Evolutionary conservation across 2,888 invertebrate genomes (phyloP).

Genomic region (Chrysolina haemoptera): DNA sequence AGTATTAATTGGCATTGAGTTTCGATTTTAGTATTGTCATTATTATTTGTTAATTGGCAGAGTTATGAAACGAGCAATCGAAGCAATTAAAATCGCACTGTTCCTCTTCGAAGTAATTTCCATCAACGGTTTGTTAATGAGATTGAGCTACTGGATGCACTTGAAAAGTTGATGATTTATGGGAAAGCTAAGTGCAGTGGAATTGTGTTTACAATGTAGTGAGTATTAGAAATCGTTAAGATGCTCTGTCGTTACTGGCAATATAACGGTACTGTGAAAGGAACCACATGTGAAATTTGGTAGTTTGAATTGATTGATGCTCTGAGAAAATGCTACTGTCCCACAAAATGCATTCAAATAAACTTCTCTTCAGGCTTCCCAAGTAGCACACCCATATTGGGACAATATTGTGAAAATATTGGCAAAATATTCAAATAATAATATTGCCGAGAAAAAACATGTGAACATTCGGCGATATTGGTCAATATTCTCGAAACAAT

Average conservation of each 20-base stretch:
- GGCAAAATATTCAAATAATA: too few relatives aligned
- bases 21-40: slow-evolving; percentile 17
- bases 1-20: slow-evolving; percentile 17
- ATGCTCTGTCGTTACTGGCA: neutral
- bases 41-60: slow-evolving; percentile 7
- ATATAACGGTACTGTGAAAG: neutral
- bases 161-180: slow-evolving; percentile 3
- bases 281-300: neutral
- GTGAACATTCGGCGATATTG: too few relatives aligned
- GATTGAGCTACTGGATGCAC: slow-evolving; percentile 15
- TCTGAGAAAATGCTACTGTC: too few relatives aligned
- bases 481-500: too few relatives aligned
- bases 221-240: neutral
- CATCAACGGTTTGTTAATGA: slow-evolving; percentile 17
- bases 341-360: too few relatives aligned
- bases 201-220: slow-evolving; percentile 1
- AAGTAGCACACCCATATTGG: too few relatives aligned
- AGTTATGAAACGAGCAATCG: neutral
- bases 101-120: slow-evolving; percentile 8
- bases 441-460: too few relatives aligned
- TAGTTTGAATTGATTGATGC: too few relatives aligned
- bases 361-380: too few relatives aligned
- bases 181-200: neutral
- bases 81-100: slow-evolving; percentile 12
- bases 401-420: too few relatives aligned